Percentiles rank a stretch among this genome's conserved stretches.
Evolutionary conservation across 1,140 invertebrate species (phyloP).

Genomic region (Orchesella cincta): DNA sequence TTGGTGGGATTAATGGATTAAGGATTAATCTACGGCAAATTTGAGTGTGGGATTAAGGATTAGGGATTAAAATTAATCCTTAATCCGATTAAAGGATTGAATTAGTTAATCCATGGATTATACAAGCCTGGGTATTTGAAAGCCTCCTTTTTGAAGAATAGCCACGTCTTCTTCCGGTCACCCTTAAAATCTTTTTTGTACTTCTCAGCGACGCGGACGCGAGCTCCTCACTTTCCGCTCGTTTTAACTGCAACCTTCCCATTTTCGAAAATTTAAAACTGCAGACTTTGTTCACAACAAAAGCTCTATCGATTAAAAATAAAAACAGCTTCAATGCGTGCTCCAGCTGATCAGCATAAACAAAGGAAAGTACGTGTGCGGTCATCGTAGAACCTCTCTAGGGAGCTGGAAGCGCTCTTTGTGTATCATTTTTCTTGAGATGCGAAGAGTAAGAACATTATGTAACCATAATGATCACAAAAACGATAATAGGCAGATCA

Average conservation of each 20-base stretch:
- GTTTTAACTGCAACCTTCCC: neutral
- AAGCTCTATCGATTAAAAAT: neutral
- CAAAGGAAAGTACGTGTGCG: neutral
- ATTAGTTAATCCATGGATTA: too few relatives aligned
- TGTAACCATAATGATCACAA: too few relatives aligned
- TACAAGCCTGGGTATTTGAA: too few relatives aligned
- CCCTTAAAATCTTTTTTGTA: neutral
- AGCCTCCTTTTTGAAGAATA: neutral
- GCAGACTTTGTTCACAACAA: neutral
- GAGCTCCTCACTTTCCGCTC: neutral
- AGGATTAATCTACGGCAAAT: too few relatives aligned
- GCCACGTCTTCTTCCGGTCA: slow-evolving; percentile 13
- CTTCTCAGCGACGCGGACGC: neutral
- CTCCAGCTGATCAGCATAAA: neutral
- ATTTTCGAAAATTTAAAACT: neutral
- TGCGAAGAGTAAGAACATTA: too few relatives aligned
- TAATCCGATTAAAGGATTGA: too few relatives aligned
- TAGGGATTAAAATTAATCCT: too few relatives aligned
- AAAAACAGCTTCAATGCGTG: neutral
- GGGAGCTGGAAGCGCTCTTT: neutral
- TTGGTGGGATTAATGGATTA: too few relatives aligned
- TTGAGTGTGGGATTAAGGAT: too few relatives aligned
- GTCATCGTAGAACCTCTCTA: neutral
- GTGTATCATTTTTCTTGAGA: too few relatives aligned
- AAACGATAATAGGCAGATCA: too few relatives aligned